Evolutionary conservation across 2,888 invertebrate species (phyloP), one percentile per base, ranked within the genome.

Genomic region (Dryobotodes eremita): DNA sequence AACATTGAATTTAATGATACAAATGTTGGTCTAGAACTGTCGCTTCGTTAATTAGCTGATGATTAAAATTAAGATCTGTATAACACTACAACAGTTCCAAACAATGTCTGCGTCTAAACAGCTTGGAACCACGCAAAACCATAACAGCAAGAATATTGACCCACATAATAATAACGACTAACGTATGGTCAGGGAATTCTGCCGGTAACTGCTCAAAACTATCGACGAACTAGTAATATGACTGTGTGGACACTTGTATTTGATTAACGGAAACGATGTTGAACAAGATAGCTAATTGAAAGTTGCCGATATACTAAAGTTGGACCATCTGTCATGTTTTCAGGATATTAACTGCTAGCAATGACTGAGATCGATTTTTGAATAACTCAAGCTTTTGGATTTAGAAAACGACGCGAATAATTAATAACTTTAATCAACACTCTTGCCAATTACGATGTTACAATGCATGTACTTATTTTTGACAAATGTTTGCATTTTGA

Each of bases 121-220:
- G 53, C 73, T 74, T 71, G 20, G 7, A 74, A 71, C 73, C 20
- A 81, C 11, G 48, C 36, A 1, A 26, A 26, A 75, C 36, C 26
- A 64, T 79, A 20, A 42, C 10, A 13, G 13, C 23, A 26, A 50
- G 42, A n/a, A 42, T 17, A 66, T 59, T 64, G 73, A 71, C 71
- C 57, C 15, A 70, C 46, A 68, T 76, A 42, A 10, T 55, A 26
- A 17, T 26, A 20, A 26, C 36, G 55, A 20, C 10, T 26, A 7
- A 20, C 15, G 53, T 62, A 26, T n/a, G n/a, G 26, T 65, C 50
- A 48, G 71, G 31, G 65, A 23, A 36, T 70, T 75, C 85, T 73
- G 85, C 68, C 26, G 46, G 15, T 31, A 85, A 71, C 81, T 71
- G 73, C 62, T 61, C 23, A 50, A 62, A 48, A 17, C 66, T 61